phyloP scores from a whole-genome alignment of 2,797 vertebrate species.

The Pangasius larnaudii region DNA sequence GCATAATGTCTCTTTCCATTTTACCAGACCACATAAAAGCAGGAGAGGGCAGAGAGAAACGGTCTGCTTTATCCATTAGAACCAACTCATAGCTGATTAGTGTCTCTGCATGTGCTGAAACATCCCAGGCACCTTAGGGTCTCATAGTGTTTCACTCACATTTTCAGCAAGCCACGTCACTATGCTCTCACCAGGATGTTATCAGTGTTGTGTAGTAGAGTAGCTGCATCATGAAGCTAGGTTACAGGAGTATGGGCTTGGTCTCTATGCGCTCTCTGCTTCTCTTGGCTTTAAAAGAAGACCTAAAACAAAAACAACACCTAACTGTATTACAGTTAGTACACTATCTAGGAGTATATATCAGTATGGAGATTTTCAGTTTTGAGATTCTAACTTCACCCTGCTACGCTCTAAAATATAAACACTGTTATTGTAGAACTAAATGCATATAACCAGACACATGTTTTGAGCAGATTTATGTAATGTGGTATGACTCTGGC shows the following conservation, averaged over 20 bases:
- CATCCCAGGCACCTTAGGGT: constrained; percentile 34
- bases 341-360: background rate
- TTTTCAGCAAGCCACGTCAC: constrained; percentile 14
- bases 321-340: background rate
- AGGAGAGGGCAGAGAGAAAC: constrained; percentile 47
- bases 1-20: constrained; percentile 61
- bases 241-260: background rate
- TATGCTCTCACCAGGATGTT: constrained; percentile 23
- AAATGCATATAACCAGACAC: constrained; percentile 28
- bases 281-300: background rate
- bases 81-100: constrained; percentile 53
- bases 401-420: background rate
- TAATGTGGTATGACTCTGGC: constrained; percentile 62
- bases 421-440: constrained; percentile 31
- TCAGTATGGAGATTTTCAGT: background rate
- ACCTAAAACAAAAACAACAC: background rate
- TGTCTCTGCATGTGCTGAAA: constrained; percentile 29
- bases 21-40: constrained; percentile 74
- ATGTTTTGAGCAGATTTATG: constrained; percentile 44
- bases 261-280: background rate
- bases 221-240: background rate
- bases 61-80: constrained; percentile 69
- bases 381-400: background rate
- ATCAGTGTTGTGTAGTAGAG: background rate
- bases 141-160: constrained; percentile 15